Evolutionary conservation across 2,888 invertebrate genomes (phyloP).

Genomic region (Troilus luridus): DNA sequence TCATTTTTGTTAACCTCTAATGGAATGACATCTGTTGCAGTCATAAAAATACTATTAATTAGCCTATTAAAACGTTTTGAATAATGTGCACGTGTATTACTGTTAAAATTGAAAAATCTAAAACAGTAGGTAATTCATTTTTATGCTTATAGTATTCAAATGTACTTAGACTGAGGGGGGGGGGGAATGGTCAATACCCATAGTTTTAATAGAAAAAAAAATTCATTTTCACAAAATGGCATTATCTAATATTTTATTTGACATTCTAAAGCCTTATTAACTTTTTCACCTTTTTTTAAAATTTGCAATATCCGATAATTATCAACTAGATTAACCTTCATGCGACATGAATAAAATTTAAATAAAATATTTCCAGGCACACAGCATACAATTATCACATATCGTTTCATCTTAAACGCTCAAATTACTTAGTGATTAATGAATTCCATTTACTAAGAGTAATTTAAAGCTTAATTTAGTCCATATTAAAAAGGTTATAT

Average conservation of each 20-base stretch:
- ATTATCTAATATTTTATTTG: not conserved
- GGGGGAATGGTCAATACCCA: too few species aligned
- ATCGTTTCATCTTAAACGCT: not conserved
- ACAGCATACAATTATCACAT: not conserved
- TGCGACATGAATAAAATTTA: not conserved
- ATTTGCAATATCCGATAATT: not conserved
- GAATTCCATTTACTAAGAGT: not conserved
- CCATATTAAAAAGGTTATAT: too few species aligned
- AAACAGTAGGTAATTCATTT: too few species aligned
- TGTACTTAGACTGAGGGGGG: too few species aligned
- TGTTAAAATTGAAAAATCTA: not conserved
- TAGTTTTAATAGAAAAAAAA: too few species aligned
- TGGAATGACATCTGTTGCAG: not conserved
- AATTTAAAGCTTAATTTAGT: not conserved
- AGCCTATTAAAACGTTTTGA: too few species aligned
- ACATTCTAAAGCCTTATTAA: not conserved
- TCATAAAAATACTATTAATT: not conserved
- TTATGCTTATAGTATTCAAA: too few species aligned
- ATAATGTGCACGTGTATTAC: not conserved
- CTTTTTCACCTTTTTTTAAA: not conserved
- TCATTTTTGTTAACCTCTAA: too few species aligned
- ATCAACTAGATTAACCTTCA: not conserved
- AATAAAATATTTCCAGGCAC: not conserved
- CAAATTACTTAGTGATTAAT: slow-evolving; percentile 11
- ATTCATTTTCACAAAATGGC: too few species aligned